phyloP scores from a whole-genome alignment of 2,797 vertebrate genomes.

The Anableps anableps region DNA sequence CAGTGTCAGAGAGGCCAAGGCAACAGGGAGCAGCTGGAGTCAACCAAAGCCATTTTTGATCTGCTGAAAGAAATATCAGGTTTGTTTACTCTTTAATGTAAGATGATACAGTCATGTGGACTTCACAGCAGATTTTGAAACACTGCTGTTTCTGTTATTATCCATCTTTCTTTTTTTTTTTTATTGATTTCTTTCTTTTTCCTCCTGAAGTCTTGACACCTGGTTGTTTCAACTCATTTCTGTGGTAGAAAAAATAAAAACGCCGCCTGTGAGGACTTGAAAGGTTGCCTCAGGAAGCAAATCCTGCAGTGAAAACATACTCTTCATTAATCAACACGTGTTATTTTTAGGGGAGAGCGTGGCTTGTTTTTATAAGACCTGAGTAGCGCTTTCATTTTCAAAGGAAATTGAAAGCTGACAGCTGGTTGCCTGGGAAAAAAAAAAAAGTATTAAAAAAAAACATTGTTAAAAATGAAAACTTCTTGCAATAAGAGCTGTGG shows the following conservation, averaged over 20 bases:
- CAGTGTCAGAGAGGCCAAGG: constrained; percentile 55
- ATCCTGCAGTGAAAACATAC: constrained; percentile 12
- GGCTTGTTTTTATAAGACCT: neutral
- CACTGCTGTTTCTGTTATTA: neutral
- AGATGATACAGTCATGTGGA: neutral
- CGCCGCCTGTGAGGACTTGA: constrained; percentile 6
- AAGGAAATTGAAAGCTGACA: neutral
- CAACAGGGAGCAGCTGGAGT: constrained; percentile 73
- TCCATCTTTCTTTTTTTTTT: neutral
- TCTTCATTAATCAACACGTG: constrained; percentile 10
- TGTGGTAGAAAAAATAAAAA: neutral
- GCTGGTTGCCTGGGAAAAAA: neutral
- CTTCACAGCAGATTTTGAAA: neutral
- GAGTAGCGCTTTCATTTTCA: neutral
- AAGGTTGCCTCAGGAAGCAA: constrained; percentile 6
- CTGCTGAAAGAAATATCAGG: constrained; percentile 84
- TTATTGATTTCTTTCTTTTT: neutral
- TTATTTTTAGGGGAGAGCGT: constrained; percentile 5
- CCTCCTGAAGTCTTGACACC: constrained; percentile 2
- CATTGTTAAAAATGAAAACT: constrained; percentile 1
- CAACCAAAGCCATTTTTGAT: constrained; percentile 82
- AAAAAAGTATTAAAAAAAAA: neutral
- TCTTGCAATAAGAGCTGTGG: neutral
- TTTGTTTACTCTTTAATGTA: constrained; percentile 58
- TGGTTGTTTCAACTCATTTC: constrained; percentile 21